Base-by-base conservation (phyloP, 2,888 invertebrate genomes). In the Andrena bicolor region DNA sequence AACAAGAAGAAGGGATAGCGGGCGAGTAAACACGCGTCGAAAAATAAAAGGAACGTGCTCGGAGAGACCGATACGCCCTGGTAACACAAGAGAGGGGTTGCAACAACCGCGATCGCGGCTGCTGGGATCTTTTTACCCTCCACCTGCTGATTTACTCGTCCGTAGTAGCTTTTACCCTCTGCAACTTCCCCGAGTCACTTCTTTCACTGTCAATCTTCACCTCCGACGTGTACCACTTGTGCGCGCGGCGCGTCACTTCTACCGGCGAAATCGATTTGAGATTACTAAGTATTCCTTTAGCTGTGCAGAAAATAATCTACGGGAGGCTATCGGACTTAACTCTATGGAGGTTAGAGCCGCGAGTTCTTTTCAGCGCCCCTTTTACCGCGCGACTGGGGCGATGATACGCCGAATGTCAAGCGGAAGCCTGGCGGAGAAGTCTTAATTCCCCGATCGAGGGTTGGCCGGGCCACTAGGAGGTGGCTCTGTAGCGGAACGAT, bases 11-110 rank as follows among this genome's bases (percentile, higher is more conserved):
- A 76, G 30, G 60, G 70, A 70, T 70, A 41, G 41, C 76, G 70
- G 48, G 23, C 16, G 71, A 13, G 69, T 75, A 83, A 83, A 83
- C 82, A 78, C 66, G 23, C 82, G 75, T 61, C 35, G 77, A 48
- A 77, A 51, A 76, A 81, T 76, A 73, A 58, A 68, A 71, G 35
- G 53, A 63, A 51, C 26, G 13, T 23, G 49, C 28, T 68, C 64
- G 60, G 74, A 68, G 53, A 70, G 13, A 66, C 64, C 80, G 58
- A 72, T 64, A 56, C 23, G 26, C 13, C 10, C 2, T 8, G n/a
- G n/a, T 26, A 23, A 2, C 23, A 13, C 10, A 10, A 10, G 20
- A 53, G 56, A 26, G 23, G 56, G 56, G 56, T 56, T 56, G 20
- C 56, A 56, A 10, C 56, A 26, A 23, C 56, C 56, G 23, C 56